phyloP scores from a whole-genome alignment of 2,888 invertebrate species.

The Oscheius onirici region DNA sequence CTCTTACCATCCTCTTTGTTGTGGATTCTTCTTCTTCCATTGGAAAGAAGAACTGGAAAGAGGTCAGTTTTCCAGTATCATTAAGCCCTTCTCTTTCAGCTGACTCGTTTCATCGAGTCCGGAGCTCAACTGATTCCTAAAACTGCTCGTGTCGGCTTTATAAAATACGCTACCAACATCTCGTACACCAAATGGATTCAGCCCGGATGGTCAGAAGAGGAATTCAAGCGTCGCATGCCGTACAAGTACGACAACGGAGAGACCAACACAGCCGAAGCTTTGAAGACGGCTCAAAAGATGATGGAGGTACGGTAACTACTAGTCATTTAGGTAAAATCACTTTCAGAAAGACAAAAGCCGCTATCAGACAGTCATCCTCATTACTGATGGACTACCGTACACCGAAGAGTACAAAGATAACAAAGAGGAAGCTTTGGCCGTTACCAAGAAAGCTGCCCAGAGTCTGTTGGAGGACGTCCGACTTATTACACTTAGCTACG shows the following conservation, averaged over 20 bases:
- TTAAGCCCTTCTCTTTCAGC: background rate
- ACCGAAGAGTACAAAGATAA: background rate
- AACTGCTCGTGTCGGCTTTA: background rate
- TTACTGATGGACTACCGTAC: background rate
- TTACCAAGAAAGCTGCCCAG: too few species aligned
- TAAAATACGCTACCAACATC: background rate
- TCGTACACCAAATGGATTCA: background rate
- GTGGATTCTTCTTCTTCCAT: background rate
- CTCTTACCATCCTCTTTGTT: background rate
- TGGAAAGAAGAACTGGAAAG: background rate
- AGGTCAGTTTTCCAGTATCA: too few species aligned
- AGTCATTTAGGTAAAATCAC: background rate
- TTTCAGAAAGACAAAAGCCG: background rate
- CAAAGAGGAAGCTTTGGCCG: too few species aligned
- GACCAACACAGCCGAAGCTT: constrained; percentile 6
- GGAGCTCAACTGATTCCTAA: background rate
- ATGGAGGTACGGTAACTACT: too few species aligned
- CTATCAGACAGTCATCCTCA: background rate
- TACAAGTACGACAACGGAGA: background rate
- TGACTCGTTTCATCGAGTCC: background rate
- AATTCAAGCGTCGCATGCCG: background rate
- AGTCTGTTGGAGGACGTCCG: too few species aligned
- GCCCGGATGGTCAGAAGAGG: background rate
- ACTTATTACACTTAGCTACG: too few species aligned
- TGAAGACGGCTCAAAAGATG: background rate